A percentile compares a stretch with the other conserved stretches of the same genome.
Evolutionary conservation across 2,113 vertebrate genomes (phyloP).

Genomic region (Bujurquina vittata): DNA sequence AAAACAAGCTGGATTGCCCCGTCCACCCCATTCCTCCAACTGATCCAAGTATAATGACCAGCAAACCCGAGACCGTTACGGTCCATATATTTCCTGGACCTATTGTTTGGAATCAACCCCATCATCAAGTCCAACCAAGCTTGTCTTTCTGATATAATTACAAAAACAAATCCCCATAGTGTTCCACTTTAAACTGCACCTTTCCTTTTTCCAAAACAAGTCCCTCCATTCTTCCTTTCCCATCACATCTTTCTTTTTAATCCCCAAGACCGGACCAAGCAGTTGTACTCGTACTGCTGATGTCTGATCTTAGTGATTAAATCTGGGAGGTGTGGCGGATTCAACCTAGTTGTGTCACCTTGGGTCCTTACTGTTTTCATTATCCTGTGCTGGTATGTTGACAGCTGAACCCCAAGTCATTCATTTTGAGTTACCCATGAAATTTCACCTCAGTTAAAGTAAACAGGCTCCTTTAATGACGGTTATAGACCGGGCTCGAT

Average conservation of each 20-base stretch:
- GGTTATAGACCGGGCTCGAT: conserved; percentile 3
- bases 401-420: conserved; percentile 40
- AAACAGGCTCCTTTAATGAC: conserved; percentile 43
- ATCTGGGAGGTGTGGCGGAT: conserved; percentile 44
- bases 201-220: not conserved
- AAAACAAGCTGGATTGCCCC: conserved; percentile 56
- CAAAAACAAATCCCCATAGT: conserved; percentile 19
- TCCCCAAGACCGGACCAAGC: not conserved
- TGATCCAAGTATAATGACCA: conserved; percentile 7
- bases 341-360: conserved; percentile 29
- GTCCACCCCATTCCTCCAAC: not conserved
- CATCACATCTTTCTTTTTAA: conserved; percentile 6
- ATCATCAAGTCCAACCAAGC: conserved; percentile 2
- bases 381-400: conserved; percentile 34
- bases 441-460: conserved; percentile 50
- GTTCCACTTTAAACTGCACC: not conserved
- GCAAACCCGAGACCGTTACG: not conserved
- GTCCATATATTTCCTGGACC: conserved; percentile 26
- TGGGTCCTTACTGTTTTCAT: conserved; percentile 53
- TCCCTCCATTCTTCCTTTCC: not conserved
- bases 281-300: not conserved
- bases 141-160: not conserved
- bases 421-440: conserved; percentile 49
- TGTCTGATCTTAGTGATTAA: conserved; percentile 17
- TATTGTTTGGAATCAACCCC: conserved; percentile 8